Base-by-base conservation (phyloP, 1,140 invertebrate genomes). In the Drosophila sechellia region DNA sequence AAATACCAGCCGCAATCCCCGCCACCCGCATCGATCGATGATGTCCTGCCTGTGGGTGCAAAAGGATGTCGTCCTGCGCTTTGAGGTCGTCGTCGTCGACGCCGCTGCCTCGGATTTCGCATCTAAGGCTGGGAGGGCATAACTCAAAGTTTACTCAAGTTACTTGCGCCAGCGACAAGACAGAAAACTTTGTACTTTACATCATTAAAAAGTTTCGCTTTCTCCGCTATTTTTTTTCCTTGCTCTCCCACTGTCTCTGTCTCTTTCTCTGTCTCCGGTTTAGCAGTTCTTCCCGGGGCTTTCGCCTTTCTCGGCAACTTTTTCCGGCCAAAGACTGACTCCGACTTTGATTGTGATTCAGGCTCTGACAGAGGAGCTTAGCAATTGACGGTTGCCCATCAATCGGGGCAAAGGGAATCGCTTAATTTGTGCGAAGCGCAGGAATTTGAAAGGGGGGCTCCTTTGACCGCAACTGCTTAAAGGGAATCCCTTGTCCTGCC, bases 141-240 rank as follows among this genome's bases (percentile, higher is more conserved):
- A 89, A 90, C 85, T 89, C 85, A 90, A 89, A 89, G 84, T 89
- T 89, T 89, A 89, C 85, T 90, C 84, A 89, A 89, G 85, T 90
- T 89, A 87, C 81, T 86, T 86, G 83, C 74, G 69, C 83, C 83
- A 86, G 66, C 84, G 84, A 89, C 85, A 89, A 90, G 85, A 90
- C 80, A 90, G 81, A 85, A 90, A 90, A 90, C 85, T 90, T 90
- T 90, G 73, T 90, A 90, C 85, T 90, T 90, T 90, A 90, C 85
- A 90, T 90, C 86, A 90, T 90, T 90, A 90, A 90, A 90, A 90
- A 90, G 85, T 90, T 90, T 90, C 75, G 70, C 77, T 86, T 80
- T 86, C 85, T 79, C 61, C 77, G 48, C 81, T 77, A 65, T 65
- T 70, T 77, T 54, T 54, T 74, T 25, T 58, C 13, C 48, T 45